Percentiles rank a stretch among this genome's conserved stretches.
phyloP scores from a whole-genome alignment of 1,140 invertebrate species.

The Cotesia glomerata region DNA sequence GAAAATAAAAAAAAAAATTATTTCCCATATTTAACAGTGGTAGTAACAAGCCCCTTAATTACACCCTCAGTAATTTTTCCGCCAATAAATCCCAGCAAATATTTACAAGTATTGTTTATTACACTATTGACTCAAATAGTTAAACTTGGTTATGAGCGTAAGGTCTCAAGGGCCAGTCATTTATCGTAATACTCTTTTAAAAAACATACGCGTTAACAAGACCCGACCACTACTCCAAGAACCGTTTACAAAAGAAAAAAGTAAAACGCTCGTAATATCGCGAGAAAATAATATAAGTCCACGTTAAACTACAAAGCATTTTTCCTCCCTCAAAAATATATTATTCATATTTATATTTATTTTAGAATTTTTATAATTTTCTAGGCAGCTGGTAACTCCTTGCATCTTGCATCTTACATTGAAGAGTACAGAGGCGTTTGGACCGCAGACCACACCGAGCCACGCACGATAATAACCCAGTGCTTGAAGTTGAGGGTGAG shows the following conservation, averaged over 20 bases:
- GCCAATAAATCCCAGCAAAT: too few species aligned
- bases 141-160: slow-evolving; percentile 13
- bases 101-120: neutral
- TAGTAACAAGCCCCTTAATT: too few species aligned
- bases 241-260: slow-evolving; percentile 9
- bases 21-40: too few species aligned
- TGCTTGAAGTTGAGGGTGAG: slow-evolving; percentile 49
- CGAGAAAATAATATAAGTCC: too few species aligned
- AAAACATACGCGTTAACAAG: slow-evolving; percentile 47
- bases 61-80: too few species aligned
- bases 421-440: slow-evolving; percentile 36
- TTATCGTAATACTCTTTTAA: slow-evolving; percentile 30
- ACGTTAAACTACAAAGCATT: neutral
- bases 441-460: slow-evolving; percentile 60
- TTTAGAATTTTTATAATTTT: neutral
- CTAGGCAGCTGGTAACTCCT: slow-evolving; percentile 5
- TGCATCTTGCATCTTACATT: neutral
- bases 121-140: slow-evolving; percentile 3
- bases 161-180: slow-evolving; percentile 19
- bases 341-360: too few species aligned
- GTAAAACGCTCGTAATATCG: slow-evolving; percentile 14
- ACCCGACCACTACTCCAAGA: neutral
- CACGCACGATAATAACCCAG: slow-evolving; percentile 58
- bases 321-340: slow-evolving; percentile 26
- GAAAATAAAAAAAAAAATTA: too few species aligned